Conservation (phyloP, 2,113 vertebrate genomes). For the Caracal caracal region DNA sequence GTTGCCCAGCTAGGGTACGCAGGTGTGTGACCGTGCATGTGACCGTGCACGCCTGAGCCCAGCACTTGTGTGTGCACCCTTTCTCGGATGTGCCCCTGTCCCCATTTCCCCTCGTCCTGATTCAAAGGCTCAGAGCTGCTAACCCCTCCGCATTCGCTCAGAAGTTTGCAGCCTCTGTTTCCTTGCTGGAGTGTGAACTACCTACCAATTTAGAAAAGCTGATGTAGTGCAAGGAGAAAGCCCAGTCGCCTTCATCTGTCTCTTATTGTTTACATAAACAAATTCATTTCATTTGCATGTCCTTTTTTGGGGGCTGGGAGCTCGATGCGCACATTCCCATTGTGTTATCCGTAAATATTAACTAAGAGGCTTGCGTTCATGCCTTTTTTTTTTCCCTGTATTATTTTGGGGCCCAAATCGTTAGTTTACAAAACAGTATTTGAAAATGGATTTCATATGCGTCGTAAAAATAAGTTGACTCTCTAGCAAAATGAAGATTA, state of each 20-base stretch:
- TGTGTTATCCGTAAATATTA: not conserved
- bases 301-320: not conserved
- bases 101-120: fast-evolving
- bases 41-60: fast-evolving
- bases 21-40: not conserved
- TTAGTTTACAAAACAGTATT: not conserved
- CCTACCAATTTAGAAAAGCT: conserved; percentile 23
- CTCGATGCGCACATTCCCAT: not conserved
- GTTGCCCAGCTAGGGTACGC: not conserved
- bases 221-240: not conserved
- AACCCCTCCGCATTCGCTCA: fast-evolving
- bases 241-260: not conserved
- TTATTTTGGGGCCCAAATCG: not conserved
- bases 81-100: not conserved
- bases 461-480: not conserved
- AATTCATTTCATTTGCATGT: not conserved
- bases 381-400: not conserved
- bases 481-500: not conserved
- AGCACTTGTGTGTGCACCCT: fast-evolving
- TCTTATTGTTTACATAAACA: not conserved
- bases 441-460: not conserved
- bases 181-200: not conserved
- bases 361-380: not conserved
- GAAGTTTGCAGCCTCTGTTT: not conserved
- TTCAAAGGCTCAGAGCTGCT: not conserved